A percentile compares a stretch with the other conserved stretches of the same genome.
Conservation (phyloP, 2,888 invertebrate species). For the Masnerella sp. region DNA sequence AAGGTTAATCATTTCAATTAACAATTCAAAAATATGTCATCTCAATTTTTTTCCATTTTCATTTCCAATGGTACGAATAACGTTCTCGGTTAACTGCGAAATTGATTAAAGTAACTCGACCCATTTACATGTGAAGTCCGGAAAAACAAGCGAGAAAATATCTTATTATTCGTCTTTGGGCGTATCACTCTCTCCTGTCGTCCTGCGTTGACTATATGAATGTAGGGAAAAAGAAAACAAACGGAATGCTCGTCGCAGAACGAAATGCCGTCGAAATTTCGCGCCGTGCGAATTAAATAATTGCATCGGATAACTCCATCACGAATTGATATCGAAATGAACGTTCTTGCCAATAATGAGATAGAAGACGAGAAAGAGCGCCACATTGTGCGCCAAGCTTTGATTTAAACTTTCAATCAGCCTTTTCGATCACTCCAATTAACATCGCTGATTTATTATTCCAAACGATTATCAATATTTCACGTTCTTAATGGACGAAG, state of each 20-base stretch:
- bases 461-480: conserved; percentile 23
- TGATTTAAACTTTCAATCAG: conserved; percentile 25
- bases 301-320: conserved; percentile 29
- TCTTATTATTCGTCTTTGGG: conserved; percentile 31
- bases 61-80: no score
- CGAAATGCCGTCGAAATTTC: no score
- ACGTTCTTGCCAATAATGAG: conserved; percentile 25
- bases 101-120: conserved; percentile 44
- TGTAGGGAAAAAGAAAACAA: background rate
- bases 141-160: conserved; percentile 32
- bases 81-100: no score
- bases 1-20: no score
- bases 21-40: no score
- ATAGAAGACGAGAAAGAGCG: conserved; percentile 4
- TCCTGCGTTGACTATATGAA: background rate
- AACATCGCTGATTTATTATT: conserved; percentile 30
- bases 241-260: no score
- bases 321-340: conserved; percentile 24
- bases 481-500: conserved; percentile 1
- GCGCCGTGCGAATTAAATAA: conserved; percentile 41
- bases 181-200: background rate
- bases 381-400: conserved; percentile 10
- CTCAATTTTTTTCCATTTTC: no score
- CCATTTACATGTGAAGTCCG: conserved; percentile 34
- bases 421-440: conserved; percentile 18